phyloP scores from a whole-genome alignment of 2,113 vertebrate genomes.

The Piliocolobus tephrosceles region DNA sequence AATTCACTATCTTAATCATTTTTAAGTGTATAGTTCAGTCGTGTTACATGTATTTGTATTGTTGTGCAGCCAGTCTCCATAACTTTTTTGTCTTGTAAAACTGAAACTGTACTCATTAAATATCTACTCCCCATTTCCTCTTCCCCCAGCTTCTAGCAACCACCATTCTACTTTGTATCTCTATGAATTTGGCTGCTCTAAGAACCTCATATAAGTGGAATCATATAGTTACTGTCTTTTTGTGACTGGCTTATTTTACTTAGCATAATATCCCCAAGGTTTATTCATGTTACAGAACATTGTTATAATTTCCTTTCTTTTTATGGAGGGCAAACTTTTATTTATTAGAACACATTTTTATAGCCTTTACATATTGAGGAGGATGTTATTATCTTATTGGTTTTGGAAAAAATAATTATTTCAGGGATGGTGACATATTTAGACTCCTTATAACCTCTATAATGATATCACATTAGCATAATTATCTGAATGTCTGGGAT shows the following conservation, averaged over 20 bases:
- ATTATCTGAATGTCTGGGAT: background rate
- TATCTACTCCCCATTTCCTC: background rate
- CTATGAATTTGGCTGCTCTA: background rate
- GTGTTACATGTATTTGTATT: background rate
- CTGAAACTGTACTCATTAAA: background rate
- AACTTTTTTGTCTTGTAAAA: background rate
- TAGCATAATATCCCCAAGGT: background rate
- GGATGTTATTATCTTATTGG: background rate
- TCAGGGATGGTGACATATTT: background rate
- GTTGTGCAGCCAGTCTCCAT: background rate
- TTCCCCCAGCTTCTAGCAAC: background rate
- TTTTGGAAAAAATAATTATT: slow-evolving; percentile 43
- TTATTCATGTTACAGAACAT: background rate
- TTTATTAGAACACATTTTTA: background rate
- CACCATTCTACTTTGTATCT: background rate
- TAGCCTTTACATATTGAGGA: background rate
- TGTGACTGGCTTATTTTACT: background rate
- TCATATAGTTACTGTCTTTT: background rate
- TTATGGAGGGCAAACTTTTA: background rate
- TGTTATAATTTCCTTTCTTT: background rate
- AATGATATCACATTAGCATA: background rate
- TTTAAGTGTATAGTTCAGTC: background rate
- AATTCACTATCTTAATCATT: background rate
- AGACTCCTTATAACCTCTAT: background rate
- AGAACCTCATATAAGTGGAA: background rate